Conservation (phyloP, 2,888 invertebrate genomes). For the Tryphoninae sp. region DNA sequence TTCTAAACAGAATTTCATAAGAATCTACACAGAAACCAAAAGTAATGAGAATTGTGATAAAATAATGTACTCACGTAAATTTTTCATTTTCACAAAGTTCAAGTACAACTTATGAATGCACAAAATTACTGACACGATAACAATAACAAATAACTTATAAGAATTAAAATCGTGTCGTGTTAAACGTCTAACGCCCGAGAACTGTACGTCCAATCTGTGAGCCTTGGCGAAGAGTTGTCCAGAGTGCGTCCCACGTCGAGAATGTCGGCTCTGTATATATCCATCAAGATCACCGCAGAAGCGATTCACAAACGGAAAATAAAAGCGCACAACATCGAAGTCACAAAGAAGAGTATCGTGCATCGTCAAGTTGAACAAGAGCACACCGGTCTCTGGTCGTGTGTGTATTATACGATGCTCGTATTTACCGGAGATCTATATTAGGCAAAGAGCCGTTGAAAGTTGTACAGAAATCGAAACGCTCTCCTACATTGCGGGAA, state of each 20-base stretch:
- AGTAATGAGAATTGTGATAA: background rate
- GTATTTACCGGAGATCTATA: conserved; percentile 49
- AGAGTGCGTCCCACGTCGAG: conserved; percentile 54
- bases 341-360: conserved; percentile 23
- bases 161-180: background rate
- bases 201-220: conserved; percentile 26
- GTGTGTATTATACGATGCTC: background rate
- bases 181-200: conserved; percentile 14
- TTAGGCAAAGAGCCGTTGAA: conserved; percentile 62
- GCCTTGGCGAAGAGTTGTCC: conserved; percentile 31
- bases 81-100: conserved; percentile 29
- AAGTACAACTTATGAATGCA: background rate
- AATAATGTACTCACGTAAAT: conserved; percentile 47
- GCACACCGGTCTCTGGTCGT: conserved; percentile 30
- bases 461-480: conserved; percentile 66
- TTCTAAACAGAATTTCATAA: background rate
- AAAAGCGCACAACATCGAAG: conserved; percentile 17
- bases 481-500: conserved; percentile 28
- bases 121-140: background rate
- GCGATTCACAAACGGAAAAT: conserved; percentile 12
- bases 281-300: conserved; percentile 39
- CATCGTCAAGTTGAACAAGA: conserved; percentile 12
- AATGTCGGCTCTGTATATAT: conserved; percentile 23
- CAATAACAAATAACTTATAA: conserved; percentile 5
- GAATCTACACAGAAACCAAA: background rate